A percentile compares a stretch with the other conserved stretches of the same genome.
These are phyloP conservation scores for Paratilapia polleni DNA, from an alignment of 2,113 vertebrate species.

Conservation along the genomic window DNA sequence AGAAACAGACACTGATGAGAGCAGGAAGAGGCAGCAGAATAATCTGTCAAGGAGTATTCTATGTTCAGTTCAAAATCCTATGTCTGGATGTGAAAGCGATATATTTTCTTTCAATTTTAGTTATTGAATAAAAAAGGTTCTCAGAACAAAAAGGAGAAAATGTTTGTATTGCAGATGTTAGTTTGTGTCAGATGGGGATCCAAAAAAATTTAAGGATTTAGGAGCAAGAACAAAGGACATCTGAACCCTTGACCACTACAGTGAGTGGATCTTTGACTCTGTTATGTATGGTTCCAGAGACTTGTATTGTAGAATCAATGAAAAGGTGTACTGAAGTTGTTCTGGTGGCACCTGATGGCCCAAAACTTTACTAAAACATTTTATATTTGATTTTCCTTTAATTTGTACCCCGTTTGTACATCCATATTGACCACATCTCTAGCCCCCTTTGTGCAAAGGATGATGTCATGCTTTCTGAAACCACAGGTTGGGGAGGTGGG, in stretches of 20 bases:
- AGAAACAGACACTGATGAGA: neutral
- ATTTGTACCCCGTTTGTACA: slow-evolving; percentile 31
- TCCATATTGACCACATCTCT: slow-evolving; percentile 63
- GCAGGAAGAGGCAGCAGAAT: neutral
- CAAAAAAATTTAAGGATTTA: neutral
- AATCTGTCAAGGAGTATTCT: neutral
- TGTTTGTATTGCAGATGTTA: neutral
- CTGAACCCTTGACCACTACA: neutral
- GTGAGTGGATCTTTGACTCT: neutral
- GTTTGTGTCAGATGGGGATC: neutral
- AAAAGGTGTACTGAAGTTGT: too few species aligned
- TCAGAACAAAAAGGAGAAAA: neutral
- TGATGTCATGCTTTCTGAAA: slow-evolving; percentile 82
- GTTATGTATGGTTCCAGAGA: neutral
- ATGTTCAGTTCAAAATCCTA: neutral
- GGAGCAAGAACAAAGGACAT: neutral
- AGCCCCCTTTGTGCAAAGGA: slow-evolving; percentile 72
- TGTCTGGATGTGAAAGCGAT: slow-evolving; percentile 20
- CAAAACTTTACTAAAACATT: neutral
- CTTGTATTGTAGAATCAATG: neutral
- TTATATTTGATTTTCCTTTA: neutral
- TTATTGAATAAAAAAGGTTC: neutral
- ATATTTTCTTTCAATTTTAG: slow-evolving; percentile 31
- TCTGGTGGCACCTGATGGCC: slow-evolving; percentile 31
- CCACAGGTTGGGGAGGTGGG: slow-evolving; percentile 48